These are phyloP conservation scores for Nebria salina DNA, from an alignment of 2,888 invertebrate species.

Conservation along the genomic window DNA sequence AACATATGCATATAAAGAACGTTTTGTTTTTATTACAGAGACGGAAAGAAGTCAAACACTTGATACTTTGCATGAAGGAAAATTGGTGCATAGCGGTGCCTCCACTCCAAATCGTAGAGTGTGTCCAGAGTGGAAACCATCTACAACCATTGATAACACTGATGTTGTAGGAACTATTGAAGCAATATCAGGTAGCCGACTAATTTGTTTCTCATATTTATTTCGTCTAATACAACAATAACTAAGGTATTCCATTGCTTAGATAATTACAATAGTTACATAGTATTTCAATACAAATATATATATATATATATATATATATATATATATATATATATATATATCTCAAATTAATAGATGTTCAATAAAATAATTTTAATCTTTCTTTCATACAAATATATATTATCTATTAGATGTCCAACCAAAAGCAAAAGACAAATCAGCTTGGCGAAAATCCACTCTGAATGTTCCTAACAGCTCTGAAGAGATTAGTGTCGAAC, in stretches of 20 bases:
- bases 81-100: slow-evolving; percentile 64
- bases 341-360: no score
- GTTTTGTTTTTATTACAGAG: slow-evolving; percentile 65
- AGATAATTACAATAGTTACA: not conserved
- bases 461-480: slow-evolving; percentile 71
- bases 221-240: no score
- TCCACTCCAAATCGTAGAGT: slow-evolving; percentile 68
- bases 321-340: not conserved
- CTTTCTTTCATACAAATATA: not conserved
- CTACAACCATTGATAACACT: slow-evolving; percentile 78
- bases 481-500: slow-evolving; percentile 72
- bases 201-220: no score
- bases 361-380: no score
- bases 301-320: slow-evolving; percentile 8
- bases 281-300: not conserved
- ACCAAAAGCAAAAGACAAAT: slow-evolving; percentile 78
- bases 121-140: slow-evolving; percentile 84
- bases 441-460: slow-evolving; percentile 79
- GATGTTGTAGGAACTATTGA: slow-evolving; percentile 88
- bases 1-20: not conserved
- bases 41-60: slow-evolving; percentile 77
- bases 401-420: slow-evolving; percentile 70
- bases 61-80: slow-evolving; percentile 80
- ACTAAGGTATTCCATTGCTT: no score
- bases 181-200: slow-evolving; percentile 68